Percentiles rank a stretch among this genome's conserved stretches.
phyloP scores from a whole-genome alignment of 2,113 vertebrate genomes.

The zebrafish (Danio rerio) region DNA sequence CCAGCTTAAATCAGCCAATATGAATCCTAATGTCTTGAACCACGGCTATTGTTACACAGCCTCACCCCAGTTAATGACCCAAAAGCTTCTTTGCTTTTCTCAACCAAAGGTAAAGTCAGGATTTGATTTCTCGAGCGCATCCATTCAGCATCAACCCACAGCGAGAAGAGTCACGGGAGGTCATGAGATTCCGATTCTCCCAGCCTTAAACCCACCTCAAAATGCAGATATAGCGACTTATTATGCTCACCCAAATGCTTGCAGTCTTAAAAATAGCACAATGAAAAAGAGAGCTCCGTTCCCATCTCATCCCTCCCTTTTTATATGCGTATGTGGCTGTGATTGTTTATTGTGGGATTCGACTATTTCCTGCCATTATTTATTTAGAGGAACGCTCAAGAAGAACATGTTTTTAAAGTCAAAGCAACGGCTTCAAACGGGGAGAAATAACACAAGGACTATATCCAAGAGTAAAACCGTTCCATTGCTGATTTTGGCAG shows the following conservation, averaged over 20 bases:
- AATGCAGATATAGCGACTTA: slow-evolving; percentile 38
- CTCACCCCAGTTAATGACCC: slow-evolving; percentile 18
- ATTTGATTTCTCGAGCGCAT: slow-evolving; percentile 1
- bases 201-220: slow-evolving; percentile 35
- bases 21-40: slow-evolving; percentile 30
- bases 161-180: slow-evolving; percentile 6
- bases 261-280: slow-evolving; percentile 51
- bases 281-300: slow-evolving; percentile 39
- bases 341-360: slow-evolving; percentile 51
- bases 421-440: slow-evolving; percentile 18
- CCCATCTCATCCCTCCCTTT: slow-evolving; percentile 47
- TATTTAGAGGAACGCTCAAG: slow-evolving; percentile 47
- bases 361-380: slow-evolving; percentile 58
- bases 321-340: slow-evolving; percentile 28
- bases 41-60: background rate
- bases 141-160: slow-evolving; percentile 29
- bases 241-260: slow-evolving; percentile 29
- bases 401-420: slow-evolving; percentile 40
- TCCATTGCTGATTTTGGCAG: slow-evolving; percentile 45
- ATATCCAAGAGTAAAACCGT: slow-evolving; percentile 35
- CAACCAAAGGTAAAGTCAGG: slow-evolving; percentile 16
- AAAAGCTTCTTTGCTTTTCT: slow-evolving; percentile 20
- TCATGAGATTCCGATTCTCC: slow-evolving; percentile 32
- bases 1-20: background rate
- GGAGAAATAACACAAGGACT: background rate